Percentiles rank a stretch among this genome's conserved stretches.
Evolutionary conservation across 2,113 vertebrate species (phyloP).

Genomic region (Leptobrachium ailaonicum): DNA sequence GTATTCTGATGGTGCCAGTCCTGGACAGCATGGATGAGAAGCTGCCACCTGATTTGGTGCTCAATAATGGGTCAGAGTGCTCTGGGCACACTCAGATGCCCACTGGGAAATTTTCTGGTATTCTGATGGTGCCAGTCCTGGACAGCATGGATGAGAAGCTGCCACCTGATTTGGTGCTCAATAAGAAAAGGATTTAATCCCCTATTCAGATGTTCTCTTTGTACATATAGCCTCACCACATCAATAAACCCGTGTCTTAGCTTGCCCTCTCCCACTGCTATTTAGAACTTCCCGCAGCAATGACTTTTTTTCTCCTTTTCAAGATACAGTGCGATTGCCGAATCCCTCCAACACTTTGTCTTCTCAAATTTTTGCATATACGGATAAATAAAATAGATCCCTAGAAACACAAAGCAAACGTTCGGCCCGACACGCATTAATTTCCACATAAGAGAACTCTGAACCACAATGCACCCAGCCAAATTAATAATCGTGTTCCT

Average conservation of each 20-base stretch:
- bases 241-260: neutral
- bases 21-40: too few species aligned
- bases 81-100: too few species aligned
- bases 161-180: too few species aligned
- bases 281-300: conserved; percentile 12
- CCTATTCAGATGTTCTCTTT: conserved; percentile 14
- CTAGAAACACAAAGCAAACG: neutral
- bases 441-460: conserved; percentile 48
- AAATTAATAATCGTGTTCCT: conserved; percentile 63
- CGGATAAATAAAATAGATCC: neutral
- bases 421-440: conserved; percentile 19
- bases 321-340: neutral
- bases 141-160: too few species aligned
- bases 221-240: conserved; percentile 19
- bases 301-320: conserved; percentile 26
- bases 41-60: too few species aligned
- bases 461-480: conserved; percentile 45
- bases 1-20: too few species aligned
- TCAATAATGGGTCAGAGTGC: too few species aligned
- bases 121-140: too few species aligned
- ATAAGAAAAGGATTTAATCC: conserved; percentile 16
- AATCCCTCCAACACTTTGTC: neutral
- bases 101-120: too few species aligned
- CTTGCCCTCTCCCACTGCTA: conserved; percentile 21
- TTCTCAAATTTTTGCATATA: conserved; percentile 12